Conservation (phyloP, 2,113 vertebrate genomes). For the Tachuris rubrigastra region DNA sequence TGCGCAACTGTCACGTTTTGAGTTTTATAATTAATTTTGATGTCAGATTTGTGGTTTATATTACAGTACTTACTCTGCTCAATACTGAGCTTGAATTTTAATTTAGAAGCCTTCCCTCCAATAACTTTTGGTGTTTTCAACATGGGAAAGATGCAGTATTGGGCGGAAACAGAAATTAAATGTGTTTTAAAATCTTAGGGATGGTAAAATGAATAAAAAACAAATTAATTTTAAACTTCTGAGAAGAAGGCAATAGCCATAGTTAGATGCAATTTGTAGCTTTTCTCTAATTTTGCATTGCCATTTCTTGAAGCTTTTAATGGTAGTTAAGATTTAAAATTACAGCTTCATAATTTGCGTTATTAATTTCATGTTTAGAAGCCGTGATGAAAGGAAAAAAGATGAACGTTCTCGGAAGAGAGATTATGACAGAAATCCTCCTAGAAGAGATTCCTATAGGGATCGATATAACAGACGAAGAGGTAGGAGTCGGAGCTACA, state of each 20-base stretch:
- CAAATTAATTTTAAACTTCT: background rate
- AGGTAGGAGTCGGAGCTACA: conserved; percentile 91
- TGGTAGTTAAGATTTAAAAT: background rate
- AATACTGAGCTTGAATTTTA: background rate
- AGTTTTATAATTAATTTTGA: background rate
- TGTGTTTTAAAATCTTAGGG: background rate
- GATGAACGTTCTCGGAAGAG: conserved; percentile 95
- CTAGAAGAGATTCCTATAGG: conserved; percentile 92
- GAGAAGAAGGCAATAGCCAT: background rate
- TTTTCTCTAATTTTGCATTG: background rate
- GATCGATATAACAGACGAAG: conserved; percentile 94
- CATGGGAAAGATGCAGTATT: background rate
- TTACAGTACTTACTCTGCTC: background rate
- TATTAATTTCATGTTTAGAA: conserved; percentile 73
- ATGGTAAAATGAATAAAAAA: background rate
- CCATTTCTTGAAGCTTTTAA: background rate
- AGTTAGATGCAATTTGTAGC: background rate
- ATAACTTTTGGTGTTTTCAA: background rate
- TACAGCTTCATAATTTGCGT: background rate
- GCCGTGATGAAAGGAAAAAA: conserved; percentile 93
- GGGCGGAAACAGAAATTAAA: background rate
- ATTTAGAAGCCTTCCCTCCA: background rate
- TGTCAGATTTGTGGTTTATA: background rate
- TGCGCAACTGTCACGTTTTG: background rate
- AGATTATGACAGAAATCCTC: conserved; percentile 91